These are phyloP conservation scores for Pelusios castaneus DNA, from an alignment of 2,113 vertebrate genomes.

Conservation along the genomic window DNA sequence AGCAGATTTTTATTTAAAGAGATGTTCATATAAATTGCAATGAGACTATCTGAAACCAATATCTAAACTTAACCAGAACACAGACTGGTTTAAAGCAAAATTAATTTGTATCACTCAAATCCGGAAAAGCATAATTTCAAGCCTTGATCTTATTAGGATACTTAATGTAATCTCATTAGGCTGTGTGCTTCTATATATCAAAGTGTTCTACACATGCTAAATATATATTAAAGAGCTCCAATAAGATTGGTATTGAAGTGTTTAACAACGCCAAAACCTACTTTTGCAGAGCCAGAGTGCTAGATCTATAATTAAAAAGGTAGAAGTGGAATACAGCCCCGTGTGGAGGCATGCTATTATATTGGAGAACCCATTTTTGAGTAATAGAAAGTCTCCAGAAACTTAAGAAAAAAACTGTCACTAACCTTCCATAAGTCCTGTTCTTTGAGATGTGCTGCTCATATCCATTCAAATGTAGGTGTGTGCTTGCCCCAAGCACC, in stretches of 20 bases:
- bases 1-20: conserved; percentile 4
- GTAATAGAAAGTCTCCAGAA: conserved; percentile 27
- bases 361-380: conserved; percentile 1
- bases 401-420: neutral
- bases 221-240: conserved; percentile 64
- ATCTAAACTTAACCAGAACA: conserved; percentile 36
- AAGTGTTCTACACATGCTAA: conserved; percentile 65
- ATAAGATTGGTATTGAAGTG: conserved; percentile 60
- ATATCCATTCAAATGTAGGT: too few relatives aligned
- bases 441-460: too few relatives aligned
- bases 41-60: neutral
- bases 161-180: conserved; percentile 73
- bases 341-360: neutral
- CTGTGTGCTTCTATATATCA: conserved; percentile 67
- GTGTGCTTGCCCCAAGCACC: too few relatives aligned
- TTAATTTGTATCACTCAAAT: conserved; percentile 73
- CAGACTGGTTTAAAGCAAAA: conserved; percentile 62
- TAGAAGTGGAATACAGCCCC: conserved; percentile 8
- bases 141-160: conserved; percentile 71
- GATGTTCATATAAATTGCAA: conserved; percentile 44
- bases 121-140: conserved; percentile 72
- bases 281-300: conserved; percentile 42
- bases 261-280: conserved; percentile 41
- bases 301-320: conserved; percentile 35
- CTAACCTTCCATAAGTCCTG: too few relatives aligned